These are phyloP conservation scores for Urocolius indicus DNA, from an alignment of 2,113 vertebrate species.

Conservation along the genomic window DNA sequence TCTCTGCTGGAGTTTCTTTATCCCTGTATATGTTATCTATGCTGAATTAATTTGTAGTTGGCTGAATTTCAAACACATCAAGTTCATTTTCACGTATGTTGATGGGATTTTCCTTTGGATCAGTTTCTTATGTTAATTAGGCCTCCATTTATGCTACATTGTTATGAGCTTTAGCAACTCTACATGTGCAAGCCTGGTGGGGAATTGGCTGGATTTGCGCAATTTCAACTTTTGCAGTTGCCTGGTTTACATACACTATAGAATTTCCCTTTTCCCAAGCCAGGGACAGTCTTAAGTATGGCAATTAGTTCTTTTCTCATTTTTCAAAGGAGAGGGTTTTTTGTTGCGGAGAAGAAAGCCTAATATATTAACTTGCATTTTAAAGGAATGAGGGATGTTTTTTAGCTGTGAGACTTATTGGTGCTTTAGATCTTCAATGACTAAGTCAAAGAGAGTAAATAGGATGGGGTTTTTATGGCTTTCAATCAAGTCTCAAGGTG, in stretches of 20 bases:
- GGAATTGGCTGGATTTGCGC: too few species aligned
- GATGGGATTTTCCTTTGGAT: conserved; percentile 58
- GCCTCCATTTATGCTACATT: conserved; percentile 32
- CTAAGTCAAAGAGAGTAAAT: not conserved
- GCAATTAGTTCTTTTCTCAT: not conserved
- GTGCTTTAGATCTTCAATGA: not conserved
- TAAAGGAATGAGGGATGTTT: not conserved
- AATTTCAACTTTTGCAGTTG: not conserved
- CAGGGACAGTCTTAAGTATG: not conserved
- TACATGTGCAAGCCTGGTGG: not conserved
- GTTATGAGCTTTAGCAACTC: conserved; percentile 53
- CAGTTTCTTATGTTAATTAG: conserved; percentile 56
- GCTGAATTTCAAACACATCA: conserved; percentile 60
- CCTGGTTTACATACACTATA: not conserved
- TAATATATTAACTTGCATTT: not conserved
- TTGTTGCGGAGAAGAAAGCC: not conserved
- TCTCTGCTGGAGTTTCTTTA: conserved; percentile 49
- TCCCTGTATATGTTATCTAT: conserved; percentile 32
- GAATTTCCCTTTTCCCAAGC: not conserved
- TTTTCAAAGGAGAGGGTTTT: not conserved
- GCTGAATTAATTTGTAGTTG: conserved; percentile 70
- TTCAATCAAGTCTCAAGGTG: not conserved
- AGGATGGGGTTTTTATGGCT: not conserved
- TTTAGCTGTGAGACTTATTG: not conserved
- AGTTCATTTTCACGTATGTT: conserved; percentile 54